Base-by-base conservation (phyloP, 2,888 invertebrate species). In the Cephus nigrinus region DNA sequence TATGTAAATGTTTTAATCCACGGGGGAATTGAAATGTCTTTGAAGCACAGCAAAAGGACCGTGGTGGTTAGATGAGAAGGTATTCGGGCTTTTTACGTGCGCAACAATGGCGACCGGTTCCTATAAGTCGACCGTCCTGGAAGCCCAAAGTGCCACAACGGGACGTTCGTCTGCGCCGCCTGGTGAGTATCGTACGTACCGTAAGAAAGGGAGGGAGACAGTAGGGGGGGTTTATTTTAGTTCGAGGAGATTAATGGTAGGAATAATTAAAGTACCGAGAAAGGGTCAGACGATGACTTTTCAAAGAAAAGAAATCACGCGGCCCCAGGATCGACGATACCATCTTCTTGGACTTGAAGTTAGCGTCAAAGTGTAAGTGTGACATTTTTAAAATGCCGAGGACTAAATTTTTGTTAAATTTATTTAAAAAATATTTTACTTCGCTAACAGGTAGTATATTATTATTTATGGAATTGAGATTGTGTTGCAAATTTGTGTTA, bases 1-100 rank as follows among this genome's bases (percentile, higher is more conserved):
- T 85, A 88, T 86, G 86, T 84, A 86, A 88, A 90, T 86, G 86
- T 88, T 88, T 89, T 86, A 89, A 90, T 89, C 86, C 85, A 73
- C 78, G 82, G 80, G 82, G 81, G 75, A 82, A 87, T 88, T 86
- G 85, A 87, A 86, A 85, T 82, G 86, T 87, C 82, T 77, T 72
- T 68, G 71, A 71, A 76, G 75, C 71, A 76, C 75, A 76, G 78
- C 69, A 71, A 23, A 71, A 71, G 32, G 71, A 31, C 5, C 71
- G 3, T 31, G 5, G 71, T 33, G 12, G 71, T 55, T 55, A 55
- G 55, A 55, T 55, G 55, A 55, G 55, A 55, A 71, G 33, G 71
- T 33, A 71, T 71, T 71, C 32, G 71, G 31, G 32, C 71, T 71
- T 71, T 71, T 71, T 71, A 71, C 31, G 31, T 23, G 71, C 71